These are phyloP conservation scores for Drosophila rufa DNA, from an alignment of 1,140 invertebrate genomes.

Conservation along the genomic window DNA sequence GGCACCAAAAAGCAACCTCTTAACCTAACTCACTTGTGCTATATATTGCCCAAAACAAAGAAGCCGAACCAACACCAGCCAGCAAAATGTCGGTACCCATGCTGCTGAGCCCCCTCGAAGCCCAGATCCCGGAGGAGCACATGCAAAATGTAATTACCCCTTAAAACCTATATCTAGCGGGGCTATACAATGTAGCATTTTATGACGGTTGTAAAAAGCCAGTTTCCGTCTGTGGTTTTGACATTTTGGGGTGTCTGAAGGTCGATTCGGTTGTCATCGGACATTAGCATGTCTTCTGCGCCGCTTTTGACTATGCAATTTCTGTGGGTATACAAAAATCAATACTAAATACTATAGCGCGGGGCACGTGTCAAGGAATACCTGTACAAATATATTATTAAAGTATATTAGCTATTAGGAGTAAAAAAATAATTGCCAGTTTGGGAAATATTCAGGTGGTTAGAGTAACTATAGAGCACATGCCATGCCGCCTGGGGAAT, in stretches of 20 bases:
- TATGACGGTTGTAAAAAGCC: slow-evolving; percentile 27
- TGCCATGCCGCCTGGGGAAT: too few relatives aligned
- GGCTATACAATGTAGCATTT: neutral
- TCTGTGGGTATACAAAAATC: slow-evolving; percentile 39
- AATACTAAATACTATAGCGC: slow-evolving; percentile 33
- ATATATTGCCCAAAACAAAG: neutral
- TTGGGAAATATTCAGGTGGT: slow-evolving; percentile 2
- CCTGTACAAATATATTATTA: neutral
- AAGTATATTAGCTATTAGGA: neutral
- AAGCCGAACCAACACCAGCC: slow-evolving; percentile 9
- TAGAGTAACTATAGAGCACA: neutral
- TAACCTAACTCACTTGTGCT: slow-evolving; percentile 16
- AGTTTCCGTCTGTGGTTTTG: slow-evolving; percentile 42
- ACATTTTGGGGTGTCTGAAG: slow-evolving; percentile 61
- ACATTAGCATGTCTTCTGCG: slow-evolving; percentile 42
- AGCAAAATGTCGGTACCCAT: slow-evolving; percentile 68
- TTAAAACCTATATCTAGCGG: neutral
- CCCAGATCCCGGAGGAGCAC: slow-evolving; percentile 62
- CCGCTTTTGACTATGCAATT: slow-evolving; percentile 42
- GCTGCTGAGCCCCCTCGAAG: slow-evolving; percentile 66
- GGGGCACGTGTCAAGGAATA: neutral
- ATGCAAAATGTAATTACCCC: slow-evolving; percentile 75
- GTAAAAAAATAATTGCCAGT: slow-evolving; percentile 10
- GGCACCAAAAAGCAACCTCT: slow-evolving; percentile 36
- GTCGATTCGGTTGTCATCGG: slow-evolving; percentile 50